Evolutionary conservation across 37 sponge, comb jelly and placozoan genomes (phyloP), one percentile per base, ranked within the genome.

Genomic region (Spongia lamella): DNA sequence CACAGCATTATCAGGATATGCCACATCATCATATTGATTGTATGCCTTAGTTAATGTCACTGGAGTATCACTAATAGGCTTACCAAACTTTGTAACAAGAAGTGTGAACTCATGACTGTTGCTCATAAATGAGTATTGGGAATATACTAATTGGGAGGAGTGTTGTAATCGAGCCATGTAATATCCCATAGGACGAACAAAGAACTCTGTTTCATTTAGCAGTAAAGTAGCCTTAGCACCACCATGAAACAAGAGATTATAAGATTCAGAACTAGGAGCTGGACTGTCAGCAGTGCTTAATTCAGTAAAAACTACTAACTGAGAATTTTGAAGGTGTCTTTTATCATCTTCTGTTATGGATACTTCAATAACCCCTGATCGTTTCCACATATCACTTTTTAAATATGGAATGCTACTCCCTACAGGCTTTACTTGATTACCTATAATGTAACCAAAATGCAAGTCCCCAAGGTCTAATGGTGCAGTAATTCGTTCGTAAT

Each of bases 341-440:
- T n/a, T 7, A 33, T 55, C 25, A 1, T 1, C 0, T 2, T 68
- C 51, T 35, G 38, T 17, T 24, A 79, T 57, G 3, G 29, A 25
- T 9, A 34, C 47, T 53, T 54, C 53, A 22, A 81, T 73, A 27
- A 56, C 58, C n/a, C 82, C 64, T 38, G 24, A 59, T 21, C 21
- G 35, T 36, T 22, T 21, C 60, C 53, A 25, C 68, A 53, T 68
- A 2, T 25, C 25, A 2, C 62, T 25, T 2, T 7, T 24, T 1
- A 64, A 1, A 35, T 81, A 81, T 35, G 73, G 82, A 11, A 81
- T 73, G 1, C 31, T 57, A 25, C 5, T 56, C 16, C 63, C 81
- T 43, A 71, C 2, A 24, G 9, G 36, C 13, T 62, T 7, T 35
- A 81, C 52, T 20, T 15, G 3, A 15, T 16, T 38, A 19, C 2